phyloP scores from a whole-genome alignment of 2,113 vertebrate genomes.

The Craseonycteris thonglongyai region DNA sequence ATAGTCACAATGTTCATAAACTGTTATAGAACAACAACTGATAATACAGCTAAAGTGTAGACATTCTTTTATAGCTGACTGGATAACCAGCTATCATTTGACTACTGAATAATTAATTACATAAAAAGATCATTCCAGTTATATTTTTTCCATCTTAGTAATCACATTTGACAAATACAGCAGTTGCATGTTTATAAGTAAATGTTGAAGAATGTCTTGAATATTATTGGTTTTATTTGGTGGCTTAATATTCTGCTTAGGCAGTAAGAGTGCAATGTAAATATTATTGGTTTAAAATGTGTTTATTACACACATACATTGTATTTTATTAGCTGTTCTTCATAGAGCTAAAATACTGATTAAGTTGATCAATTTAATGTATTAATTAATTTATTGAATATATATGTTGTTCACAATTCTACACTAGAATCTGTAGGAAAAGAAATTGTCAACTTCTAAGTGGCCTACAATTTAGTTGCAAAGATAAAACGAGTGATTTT shows the following conservation, averaged over 20 bases:
- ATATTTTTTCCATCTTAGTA: neutral
- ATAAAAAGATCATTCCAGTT: neutral
- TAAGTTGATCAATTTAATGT: neutral
- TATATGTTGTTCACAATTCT: neutral
- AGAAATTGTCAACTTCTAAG: neutral
- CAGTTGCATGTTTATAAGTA: neutral
- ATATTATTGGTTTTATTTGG: neutral
- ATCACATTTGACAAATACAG: neutral
- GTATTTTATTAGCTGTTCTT: neutral
- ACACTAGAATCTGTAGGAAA: neutral
- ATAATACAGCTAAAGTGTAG: neutral
- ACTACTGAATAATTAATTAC: neutral
- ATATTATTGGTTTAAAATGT: neutral
- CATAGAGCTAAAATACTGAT: neutral
- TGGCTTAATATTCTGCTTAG: neutral
- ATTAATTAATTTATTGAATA: neutral
- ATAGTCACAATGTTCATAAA: neutral
- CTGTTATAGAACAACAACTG: neutral
- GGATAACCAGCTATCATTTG: neutral
- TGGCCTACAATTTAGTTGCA: neutral
- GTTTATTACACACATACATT: neutral
- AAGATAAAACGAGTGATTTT: neutral
- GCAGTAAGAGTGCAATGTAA: neutral
- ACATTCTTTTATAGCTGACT: neutral
- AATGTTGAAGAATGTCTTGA: neutral